Evolutionary conservation across 2,113 vertebrate species (phyloP), one percentile per base, ranked within the genome.

Genomic region (Taurulus bubalis): DNA sequence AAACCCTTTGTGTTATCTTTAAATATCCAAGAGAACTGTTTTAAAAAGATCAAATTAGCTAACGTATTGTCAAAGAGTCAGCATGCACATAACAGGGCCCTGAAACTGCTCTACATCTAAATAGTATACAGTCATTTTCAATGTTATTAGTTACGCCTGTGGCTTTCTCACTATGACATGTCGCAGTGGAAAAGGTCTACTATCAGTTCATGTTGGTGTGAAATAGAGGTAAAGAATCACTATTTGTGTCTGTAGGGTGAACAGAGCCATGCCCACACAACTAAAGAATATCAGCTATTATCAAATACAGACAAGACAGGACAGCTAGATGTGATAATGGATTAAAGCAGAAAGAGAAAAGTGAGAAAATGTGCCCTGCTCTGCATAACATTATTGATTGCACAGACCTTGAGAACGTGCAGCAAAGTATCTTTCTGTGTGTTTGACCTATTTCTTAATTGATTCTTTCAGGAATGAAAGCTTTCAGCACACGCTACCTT

Each of bases 361-460:
- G n/a, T 55, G 9, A 53, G 51, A 24, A 53, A 4, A 24, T 11
- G 42, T 26, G 12, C 24, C 10, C 59, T 34, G 71, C 76, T 75
- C 74, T 60, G 22, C 59, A 34, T 64, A 51, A 47, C 36, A 11
- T 67, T 65, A 76, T 79, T 84, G 77, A 86, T 56, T 4, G 3
- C 15, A 42, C 2, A 77, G 75, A 88, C 83, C 91, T 87, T 90
- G 75, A 88, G 83, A 90, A 91, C 64, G 45, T 80, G 6, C 56
- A 51, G 58, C 65, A 53, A 51, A 66, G 77, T 76, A 79, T 65
- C 76, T 70, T 53, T 51, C 77, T 84, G 64, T 62, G 24, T 62
- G 75, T 90, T 84, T 88, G 83, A 90, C 73, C 89, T 8, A 45
- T 80, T 79, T 82, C 82, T 75, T 70, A 77, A 91, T 82, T 78